Base-by-base conservation (phyloP, 2,113 vertebrate genomes). In the Anolis sagrei region DNA sequence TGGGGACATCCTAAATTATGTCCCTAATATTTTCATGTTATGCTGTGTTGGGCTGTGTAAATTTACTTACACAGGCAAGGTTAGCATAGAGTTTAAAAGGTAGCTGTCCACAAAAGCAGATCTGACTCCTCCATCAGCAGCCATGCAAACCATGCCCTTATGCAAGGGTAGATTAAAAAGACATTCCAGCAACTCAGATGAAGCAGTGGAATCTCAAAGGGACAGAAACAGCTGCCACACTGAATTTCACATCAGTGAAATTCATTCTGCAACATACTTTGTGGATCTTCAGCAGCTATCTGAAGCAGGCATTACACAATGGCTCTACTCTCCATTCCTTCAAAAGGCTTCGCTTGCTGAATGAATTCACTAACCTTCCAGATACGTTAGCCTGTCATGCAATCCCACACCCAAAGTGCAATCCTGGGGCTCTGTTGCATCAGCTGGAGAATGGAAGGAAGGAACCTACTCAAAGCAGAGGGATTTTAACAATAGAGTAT, bases 161-260 rank as follows among this genome's bases (percentile, higher is more conserved):
- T 49, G 70, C 69, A 86, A 86, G 78, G 69, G 29, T 25, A 73
- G 77, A 73, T 73, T 64, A 73, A 80, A 81, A 73, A 49, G 77
- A 80, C 25, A 80, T 86, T 80, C 58, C 58, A 54, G 32, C 61
- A 36, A 66, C 68, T 73, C 23, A 11, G 19, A 68, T 51, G 84
- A 39, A 86, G 69, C 44, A 6, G n/a, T 80, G 58, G 69, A 62
- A 51, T 51, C 76, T 70, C 39, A 73, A 39, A 79, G 25, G 27
- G 54, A 54, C 36, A 66, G 27, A 64, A 75, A 39, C 6, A 78
- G 66, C 27, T 6, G n/a, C 29, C 58, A 77, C 18, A 58, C 29
- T 77, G 19, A 70, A 82, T 69, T 70, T 58, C 68, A 34, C 68
- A 48, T 58, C 29, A 19, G 23, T 54, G 78, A 73, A 23, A 51